Evolutionary conservation across 2,113 vertebrate genomes (phyloP), one percentile per base, ranked within the genome.

Genomic region (Bettongia penicillata): DNA sequence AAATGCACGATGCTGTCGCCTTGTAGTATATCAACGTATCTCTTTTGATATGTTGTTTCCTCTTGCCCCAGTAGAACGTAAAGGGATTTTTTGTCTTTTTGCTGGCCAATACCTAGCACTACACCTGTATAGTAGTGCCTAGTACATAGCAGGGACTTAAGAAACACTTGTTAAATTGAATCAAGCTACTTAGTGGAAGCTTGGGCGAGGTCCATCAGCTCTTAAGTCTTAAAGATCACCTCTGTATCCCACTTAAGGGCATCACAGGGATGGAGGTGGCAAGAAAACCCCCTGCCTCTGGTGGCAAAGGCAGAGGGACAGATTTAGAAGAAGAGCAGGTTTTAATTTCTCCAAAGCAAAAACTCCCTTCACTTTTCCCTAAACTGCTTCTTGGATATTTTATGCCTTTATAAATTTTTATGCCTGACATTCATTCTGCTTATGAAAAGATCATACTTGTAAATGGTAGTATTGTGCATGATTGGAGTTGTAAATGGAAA

Each of bases 331-430:
- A n/a, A 84, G 19, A 43, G n/a, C 68, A 43, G n/a, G 1, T 84
- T 43, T 84, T 43, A 84, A 84, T 43, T 84, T 43, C 68, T 84
- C n/a, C n/a, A 84, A 84, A 84, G n/a, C 68, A 84, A n/a, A 84
- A 84, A 84, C 68, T 84, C 68, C n/a, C 68, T 43, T 84, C n/a
- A n/a, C 68, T 43, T 84, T 84, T 43, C n/a, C 68, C 68, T 84
- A 43, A 84, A 84, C 68, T 84, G 68, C 68, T 43, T 84, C 68
- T 84, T 84, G 68, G 68, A 43, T 84, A 84, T 84, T 84, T 84
- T 84, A 84, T 84, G 68, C n/a, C 68, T 84, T 84, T 84, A 84
- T 84, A 84, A 84, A 84, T 84, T 84, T 84, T 84, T 84, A 84
- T 84, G 68, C 68, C 68, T 84, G 68, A 84, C 68, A 84, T 84